These are phyloP conservation scores for Stenolophus ochropezus DNA, from an alignment of 2,888 invertebrate species.

Conservation along the genomic window DNA sequence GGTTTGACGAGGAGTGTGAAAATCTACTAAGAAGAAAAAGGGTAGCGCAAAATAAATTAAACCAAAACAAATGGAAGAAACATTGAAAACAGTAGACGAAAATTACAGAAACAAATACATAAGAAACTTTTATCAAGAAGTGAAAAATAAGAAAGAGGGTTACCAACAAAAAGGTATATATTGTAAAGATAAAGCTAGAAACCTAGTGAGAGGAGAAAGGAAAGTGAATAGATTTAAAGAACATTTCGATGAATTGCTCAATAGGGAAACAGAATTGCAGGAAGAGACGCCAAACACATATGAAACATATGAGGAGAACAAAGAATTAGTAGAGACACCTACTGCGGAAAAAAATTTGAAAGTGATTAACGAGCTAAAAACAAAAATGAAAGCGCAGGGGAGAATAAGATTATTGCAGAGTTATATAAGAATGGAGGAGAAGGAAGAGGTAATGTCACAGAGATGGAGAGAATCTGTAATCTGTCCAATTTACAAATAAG, in stretches of 20 bases:
- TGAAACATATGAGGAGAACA: not conserved
- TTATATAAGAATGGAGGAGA: conserved; percentile 13
- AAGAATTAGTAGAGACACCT: not conserved
- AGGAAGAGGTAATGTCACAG: not conserved
- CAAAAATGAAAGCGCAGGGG: conserved; percentile 5
- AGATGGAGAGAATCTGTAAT: conserved; percentile 7
- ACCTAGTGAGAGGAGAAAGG: not conserved
- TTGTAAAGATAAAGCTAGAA: not conserved
- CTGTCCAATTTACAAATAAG: not conserved
- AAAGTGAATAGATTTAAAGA: not conserved
- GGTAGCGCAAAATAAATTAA: not conserved
- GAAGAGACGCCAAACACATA: not conserved
- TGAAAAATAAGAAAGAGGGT: not conserved
- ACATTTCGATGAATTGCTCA: not conserved
- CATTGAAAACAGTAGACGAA: not conserved
- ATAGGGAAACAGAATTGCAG: not conserved
- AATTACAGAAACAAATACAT: not conserved
- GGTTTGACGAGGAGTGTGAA: not conserved
- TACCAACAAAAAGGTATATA: not conserved
- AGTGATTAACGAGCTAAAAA: not conserved
- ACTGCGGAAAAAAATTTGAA: not conserved
- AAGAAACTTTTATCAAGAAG: not conserved
- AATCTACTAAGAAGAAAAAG: not conserved
- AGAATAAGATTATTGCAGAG: not conserved
- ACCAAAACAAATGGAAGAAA: not conserved